Percentiles rank a stretch among this genome's conserved stretches.
These are phyloP conservation scores for Castor canadensis DNA, from an alignment of 2,113 vertebrate species.

Conservation along the genomic window DNA sequence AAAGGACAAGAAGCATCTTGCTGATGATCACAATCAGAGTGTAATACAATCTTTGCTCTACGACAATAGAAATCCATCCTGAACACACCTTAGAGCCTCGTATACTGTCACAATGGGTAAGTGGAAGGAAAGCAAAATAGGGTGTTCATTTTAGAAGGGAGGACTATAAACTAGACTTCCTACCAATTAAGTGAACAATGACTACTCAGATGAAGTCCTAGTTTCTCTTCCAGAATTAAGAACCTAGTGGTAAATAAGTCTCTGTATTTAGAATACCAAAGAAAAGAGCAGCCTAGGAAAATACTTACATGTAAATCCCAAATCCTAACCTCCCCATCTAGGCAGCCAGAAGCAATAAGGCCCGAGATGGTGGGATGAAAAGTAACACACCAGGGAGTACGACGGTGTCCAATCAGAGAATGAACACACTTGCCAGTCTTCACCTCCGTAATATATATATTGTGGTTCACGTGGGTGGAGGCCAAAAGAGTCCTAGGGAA, in stretches of 20 bases:
- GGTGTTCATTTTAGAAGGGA: background rate
- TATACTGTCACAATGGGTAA: background rate
- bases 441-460: constrained; percentile 99
- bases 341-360: constrained; percentile 98
- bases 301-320: constrained; percentile 98
- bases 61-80: background rate
- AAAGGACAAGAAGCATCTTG: background rate
- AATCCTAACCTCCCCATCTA: constrained; percentile 98
- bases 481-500: constrained; percentile 94
- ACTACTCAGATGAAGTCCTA: background rate
- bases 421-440: constrained; percentile 99
- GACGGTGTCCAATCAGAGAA: constrained; percentile 97
- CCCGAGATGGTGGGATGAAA: constrained; percentile 99
- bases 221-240: constrained; percentile 6
- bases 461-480: constrained; percentile 99
- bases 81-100: background rate
- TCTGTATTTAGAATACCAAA: constrained; percentile 33
- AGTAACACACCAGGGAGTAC: constrained; percentile 99
- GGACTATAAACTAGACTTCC: background rate
- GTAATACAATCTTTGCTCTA: background rate
- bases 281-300: constrained; percentile 8
- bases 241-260: constrained; percentile 11
- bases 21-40: background rate
- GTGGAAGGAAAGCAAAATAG: background rate
- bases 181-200: background rate